Evolutionary conservation across 2,888 invertebrate genomes (phyloP), one percentile per base, ranked within the genome.

Genomic region (Noctua comes): DNA sequence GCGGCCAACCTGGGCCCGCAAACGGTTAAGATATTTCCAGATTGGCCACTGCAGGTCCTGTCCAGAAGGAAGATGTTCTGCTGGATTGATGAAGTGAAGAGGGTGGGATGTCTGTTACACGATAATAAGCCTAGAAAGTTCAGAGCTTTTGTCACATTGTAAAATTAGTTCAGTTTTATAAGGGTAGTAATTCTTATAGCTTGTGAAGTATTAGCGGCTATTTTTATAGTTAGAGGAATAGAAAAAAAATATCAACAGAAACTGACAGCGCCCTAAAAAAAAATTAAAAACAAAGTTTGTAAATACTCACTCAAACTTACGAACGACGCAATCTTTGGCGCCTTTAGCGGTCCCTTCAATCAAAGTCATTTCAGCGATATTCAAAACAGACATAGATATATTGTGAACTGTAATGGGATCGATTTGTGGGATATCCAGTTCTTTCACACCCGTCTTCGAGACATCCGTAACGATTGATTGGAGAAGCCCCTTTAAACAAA

Each of bases 281-380:
- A n/a, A 27, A 1, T 2, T 2, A n/a, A 27, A 62, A 43, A 16
- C 43, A 54, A 40, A 6, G 2, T n/a, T 59, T 1, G 4, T 74
- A 31, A 21, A 43, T 77, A 90, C 90, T 89, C 36, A 90, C 90
- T 69, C 59, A 73, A 85, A 86, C 8, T 81, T 78, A 13, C 75
- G 65, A 2, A 90, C 40, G 1, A 83, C 46, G 75, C 94, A 94
- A 75, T 90, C 82, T 54, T 87, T 91, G 6, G 91, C 78, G 0
- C 94, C 94, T 68, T 88, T 91, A 6, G 85, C 88, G 0, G 84
- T 77, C 21, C 93, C 94, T 21, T 95, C 91, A 16, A 89, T 36
- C n/a, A 94, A 40, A 0, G 89, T 90, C 0, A 93, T 5, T 21
- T 92, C 88, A 4, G 91, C 31, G 10, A 89, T 27, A 71, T 91